phyloP scores from a whole-genome alignment of 2,888 invertebrate species.

The Nomada flava region DNA sequence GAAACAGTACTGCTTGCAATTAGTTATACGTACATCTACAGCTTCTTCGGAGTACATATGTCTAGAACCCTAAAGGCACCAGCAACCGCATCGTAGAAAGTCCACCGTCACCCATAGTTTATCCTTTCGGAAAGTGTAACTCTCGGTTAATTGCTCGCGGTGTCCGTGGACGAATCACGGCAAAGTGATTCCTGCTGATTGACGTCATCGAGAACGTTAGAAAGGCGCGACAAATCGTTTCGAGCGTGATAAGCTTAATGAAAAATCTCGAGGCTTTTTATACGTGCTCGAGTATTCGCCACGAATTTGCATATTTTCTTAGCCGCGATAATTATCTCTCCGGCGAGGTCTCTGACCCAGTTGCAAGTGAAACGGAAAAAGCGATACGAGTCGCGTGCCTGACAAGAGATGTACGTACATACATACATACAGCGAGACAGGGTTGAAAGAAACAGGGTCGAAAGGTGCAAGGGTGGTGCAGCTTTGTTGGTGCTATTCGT shows the following conservation, averaged over 20 bases:
- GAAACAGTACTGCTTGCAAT: neutral
- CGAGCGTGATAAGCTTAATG: constrained; percentile 2
- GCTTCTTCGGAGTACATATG: no score
- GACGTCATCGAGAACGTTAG: constrained; percentile 2
- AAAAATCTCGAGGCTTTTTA: constrained; percentile 12
- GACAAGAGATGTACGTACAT: constrained; percentile 1
- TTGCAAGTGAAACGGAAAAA: constrained; percentile 38
- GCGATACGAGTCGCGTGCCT: constrained; percentile 34
- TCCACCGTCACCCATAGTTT: no score
- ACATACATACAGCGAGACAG: constrained; percentile 15
- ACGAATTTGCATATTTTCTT: constrained; percentile 31
- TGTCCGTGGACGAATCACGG: constrained; percentile 3
- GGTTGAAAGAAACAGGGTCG: constrained; percentile 28
- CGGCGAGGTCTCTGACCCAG: constrained; percentile 26
- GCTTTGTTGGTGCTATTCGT: constrained; percentile 18
- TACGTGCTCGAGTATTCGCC: neutral
- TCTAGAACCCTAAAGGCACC: no score
- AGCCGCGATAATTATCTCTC: constrained; percentile 41
- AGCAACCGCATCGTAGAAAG: no score
- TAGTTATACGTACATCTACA: no score
- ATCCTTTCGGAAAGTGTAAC: neutral
- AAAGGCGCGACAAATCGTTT: neutral
- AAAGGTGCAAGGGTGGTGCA: constrained; percentile 10
- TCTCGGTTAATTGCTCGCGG: neutral
- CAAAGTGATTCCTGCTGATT: constrained; percentile 7